A percentile compares a stretch with the other conserved stretches of the same genome.
Evolutionary conservation across 2,888 invertebrate species (phyloP).

Genomic region (Drosophila koepferae): DNA sequence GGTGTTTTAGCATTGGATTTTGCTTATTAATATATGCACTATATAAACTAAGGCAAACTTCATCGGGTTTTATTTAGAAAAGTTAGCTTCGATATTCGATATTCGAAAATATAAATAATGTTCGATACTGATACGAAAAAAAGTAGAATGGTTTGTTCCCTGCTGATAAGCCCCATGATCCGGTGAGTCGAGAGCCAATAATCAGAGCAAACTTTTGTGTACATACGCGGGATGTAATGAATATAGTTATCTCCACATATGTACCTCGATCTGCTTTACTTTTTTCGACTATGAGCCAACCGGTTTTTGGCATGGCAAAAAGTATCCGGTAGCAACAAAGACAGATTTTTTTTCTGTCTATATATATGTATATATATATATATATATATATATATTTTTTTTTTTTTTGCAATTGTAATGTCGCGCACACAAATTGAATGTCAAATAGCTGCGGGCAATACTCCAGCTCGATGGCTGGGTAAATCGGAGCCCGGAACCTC

Average conservation of each 20-base stretch:
- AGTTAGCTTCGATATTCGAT: too few relatives aligned
- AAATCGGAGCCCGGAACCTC: constrained; percentile 60
- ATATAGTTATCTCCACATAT: constrained; percentile 15
- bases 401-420: constrained; percentile 75
- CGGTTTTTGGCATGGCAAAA: constrained; percentile 65
- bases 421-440: constrained; percentile 78
- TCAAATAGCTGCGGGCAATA: constrained; percentile 61
- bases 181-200: constrained; percentile 12
- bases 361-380: too few relatives aligned
- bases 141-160: neutral
- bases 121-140: neutral
- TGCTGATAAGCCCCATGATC: neutral
- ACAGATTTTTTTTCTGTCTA: constrained; percentile 34
- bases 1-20: too few relatives aligned
- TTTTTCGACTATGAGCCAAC: constrained; percentile 43
- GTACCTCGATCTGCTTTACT: neutral
- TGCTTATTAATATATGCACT: too few relatives aligned
- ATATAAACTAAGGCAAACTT: too few relatives aligned
- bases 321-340: constrained; percentile 80
- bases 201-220: constrained; percentile 18
- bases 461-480: constrained; percentile 22
- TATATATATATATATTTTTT: too few relatives aligned
- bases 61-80: too few relatives aligned
- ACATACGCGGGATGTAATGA: constrained; percentile 1
- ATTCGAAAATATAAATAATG: too few relatives aligned